Evolutionary conservation across 2,113 vertebrate species (phyloP).

Genomic region (Pluvianellus socialis): DNA sequence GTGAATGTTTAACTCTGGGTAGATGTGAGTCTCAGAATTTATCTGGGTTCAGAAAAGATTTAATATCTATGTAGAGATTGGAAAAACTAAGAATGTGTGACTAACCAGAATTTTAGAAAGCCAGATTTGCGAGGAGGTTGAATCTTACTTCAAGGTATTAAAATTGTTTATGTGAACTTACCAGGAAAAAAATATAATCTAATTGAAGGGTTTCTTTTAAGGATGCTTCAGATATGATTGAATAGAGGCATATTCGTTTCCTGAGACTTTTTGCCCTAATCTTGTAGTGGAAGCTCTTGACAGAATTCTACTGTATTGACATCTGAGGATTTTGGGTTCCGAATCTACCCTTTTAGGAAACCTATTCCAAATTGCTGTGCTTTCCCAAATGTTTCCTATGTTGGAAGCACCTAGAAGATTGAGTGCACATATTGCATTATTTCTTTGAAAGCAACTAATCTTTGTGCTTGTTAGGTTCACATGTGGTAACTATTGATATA

Average conservation of each 20-base stretch:
- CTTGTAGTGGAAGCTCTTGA: neutral
- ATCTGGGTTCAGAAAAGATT: neutral
- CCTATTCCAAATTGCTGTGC: rapidly evolving
- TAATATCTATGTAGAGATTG: neutral
- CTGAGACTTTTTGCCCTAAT: neutral
- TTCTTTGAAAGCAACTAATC: neutral
- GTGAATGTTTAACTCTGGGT: neutral
- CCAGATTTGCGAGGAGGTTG: neutral
- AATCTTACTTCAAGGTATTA: neutral
- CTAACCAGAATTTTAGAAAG: neutral
- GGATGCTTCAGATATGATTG: neutral
- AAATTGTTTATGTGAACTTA: neutral
- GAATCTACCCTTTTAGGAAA: neutral
- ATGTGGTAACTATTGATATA: neutral
- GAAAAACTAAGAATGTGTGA: neutral
- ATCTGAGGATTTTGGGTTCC: neutral
- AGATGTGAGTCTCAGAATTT: neutral
- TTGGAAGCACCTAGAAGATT: neutral
- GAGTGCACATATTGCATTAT: neutral
- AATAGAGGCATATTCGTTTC: neutral
- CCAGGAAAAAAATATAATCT: neutral
- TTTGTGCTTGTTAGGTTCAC: neutral
- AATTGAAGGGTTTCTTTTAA: neutral
- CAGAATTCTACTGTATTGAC: neutral
- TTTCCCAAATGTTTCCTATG: neutral